These are phyloP conservation scores for Marmota flaviventris DNA, from an alignment of 2,113 vertebrate species.

Conservation along the genomic window DNA sequence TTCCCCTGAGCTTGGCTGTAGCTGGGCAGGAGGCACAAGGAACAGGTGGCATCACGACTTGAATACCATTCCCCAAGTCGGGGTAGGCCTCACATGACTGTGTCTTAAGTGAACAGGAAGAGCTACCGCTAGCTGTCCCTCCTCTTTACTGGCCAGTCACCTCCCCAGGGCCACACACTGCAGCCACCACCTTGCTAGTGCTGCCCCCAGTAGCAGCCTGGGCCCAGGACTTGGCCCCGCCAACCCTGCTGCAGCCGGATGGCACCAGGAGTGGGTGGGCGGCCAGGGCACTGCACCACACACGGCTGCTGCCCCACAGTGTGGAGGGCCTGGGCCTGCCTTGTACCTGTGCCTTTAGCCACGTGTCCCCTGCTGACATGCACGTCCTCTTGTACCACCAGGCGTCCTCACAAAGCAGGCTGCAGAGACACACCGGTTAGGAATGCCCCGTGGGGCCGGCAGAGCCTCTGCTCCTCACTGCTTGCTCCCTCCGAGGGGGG, in stretches of 20 bases:
- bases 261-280: not conserved
- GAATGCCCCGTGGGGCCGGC: not conserved
- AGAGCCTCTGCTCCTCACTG: not conserved
- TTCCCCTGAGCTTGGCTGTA: conserved; percentile 29
- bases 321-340: not conserved
- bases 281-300: not conserved
- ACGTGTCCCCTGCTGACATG: not conserved
- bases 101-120: not conserved
- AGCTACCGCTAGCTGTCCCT: not conserved
- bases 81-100: not conserved
- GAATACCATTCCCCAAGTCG: not conserved
- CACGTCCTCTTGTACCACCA: not conserved
- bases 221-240: too few relatives aligned
- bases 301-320: fast-evolving
- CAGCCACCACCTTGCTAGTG: not conserved
- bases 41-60: not conserved
- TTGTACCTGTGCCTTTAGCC: too few relatives aligned
- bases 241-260: not conserved
- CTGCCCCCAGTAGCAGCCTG: too few relatives aligned
- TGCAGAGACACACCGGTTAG: not conserved
- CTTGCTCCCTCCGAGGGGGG: not conserved
- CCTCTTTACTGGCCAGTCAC: too few relatives aligned
- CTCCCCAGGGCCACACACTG: too few relatives aligned
- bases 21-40: not conserved
- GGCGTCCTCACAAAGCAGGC: not conserved